Base-by-base conservation (phyloP, 2,797 vertebrate genomes). In the Halcyon smyrnensis region DNA sequence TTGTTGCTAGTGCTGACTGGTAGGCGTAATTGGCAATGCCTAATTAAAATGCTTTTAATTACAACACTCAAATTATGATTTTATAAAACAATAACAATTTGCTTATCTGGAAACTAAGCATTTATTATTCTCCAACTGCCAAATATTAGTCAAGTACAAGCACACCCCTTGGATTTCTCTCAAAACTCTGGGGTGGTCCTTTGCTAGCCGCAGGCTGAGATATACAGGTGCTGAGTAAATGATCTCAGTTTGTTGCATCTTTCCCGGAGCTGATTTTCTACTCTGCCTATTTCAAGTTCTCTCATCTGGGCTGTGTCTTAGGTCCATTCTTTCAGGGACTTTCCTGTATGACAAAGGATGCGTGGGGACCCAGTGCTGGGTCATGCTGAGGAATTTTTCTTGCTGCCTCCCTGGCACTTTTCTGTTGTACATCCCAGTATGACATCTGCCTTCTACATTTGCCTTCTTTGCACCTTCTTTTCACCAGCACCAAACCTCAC, bases 61-160 rank as follows among this genome's bases (percentile, higher is more conserved):
- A 62, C 74, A 84, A 56, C 84, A 89, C 57, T 93, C 69, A 32
- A 59, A 83, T 84, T 64, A 69, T 21, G 46, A 67, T 90, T 97
- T 90, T 92, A 73, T 53, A 92, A 96, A 96, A 97, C 93, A 96
- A 94, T 95, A 96, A 94, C 77, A 93, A 93, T 97, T 94, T 95
- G 83, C 85, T 95, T 93, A 71, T 86, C 77, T 73, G 74, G 84
- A 96, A 95, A 67, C 94, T 87, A 43, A 87, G 83, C 75, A 67
- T 94, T 93, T 93, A 57, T 91, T 84, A 89, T 84, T 87, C 90
- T 82, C 63, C 78, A 76, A 45, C 74, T 93, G 86, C 70, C 93
- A 96, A 96, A 89, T 73, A 90, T 89, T 87, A 76, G 65, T 56
- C 77, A 83, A 90, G 74, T 20, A 21, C 56, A 59, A 92, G 75